Percentiles rank a stretch among this genome's conserved stretches.
Conservation (phyloP, 2,113 vertebrate species). For the Xiphias gladius region DNA sequence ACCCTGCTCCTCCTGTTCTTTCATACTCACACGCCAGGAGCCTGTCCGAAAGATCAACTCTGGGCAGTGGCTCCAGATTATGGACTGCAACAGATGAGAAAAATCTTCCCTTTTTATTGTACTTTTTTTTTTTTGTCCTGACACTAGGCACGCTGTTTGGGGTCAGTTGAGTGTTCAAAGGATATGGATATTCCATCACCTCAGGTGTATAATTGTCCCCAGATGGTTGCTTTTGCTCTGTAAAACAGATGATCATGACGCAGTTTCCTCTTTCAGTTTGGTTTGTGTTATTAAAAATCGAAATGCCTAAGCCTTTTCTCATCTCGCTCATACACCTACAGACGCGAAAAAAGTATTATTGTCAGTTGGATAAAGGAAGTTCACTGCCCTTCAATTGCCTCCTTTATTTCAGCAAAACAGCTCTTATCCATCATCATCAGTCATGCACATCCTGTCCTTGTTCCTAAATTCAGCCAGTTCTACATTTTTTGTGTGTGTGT, state of each 20-base stretch:
- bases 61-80: conserved; percentile 20
- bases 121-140: background rate
- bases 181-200: background rate
- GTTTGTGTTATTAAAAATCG: background rate
- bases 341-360: conserved; percentile 20
- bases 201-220: background rate
- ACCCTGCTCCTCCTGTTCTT: conserved; percentile 52
- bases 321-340: background rate
- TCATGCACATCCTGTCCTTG: conserved; percentile 34
- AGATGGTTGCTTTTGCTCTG: background rate
- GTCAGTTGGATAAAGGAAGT: conserved; percentile 36
- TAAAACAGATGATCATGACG: background rate
- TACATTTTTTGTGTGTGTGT: conserved; percentile 32
- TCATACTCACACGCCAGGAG: conserved; percentile 33
- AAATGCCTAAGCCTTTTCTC: background rate
- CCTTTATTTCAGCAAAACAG: conserved; percentile 46
- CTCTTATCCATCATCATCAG: conserved; percentile 23
- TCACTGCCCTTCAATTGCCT: conserved; percentile 43
- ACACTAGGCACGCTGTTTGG: background rate
- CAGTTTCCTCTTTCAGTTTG: background rate
- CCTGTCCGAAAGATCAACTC: conserved; percentile 34
- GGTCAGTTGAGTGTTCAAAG: background rate
- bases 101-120: background rate
- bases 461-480: conserved; percentile 21
- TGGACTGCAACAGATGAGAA: conserved; percentile 31